Base-by-base conservation (phyloP, 2,113 vertebrate species). In the Thomomys bottae region DNA sequence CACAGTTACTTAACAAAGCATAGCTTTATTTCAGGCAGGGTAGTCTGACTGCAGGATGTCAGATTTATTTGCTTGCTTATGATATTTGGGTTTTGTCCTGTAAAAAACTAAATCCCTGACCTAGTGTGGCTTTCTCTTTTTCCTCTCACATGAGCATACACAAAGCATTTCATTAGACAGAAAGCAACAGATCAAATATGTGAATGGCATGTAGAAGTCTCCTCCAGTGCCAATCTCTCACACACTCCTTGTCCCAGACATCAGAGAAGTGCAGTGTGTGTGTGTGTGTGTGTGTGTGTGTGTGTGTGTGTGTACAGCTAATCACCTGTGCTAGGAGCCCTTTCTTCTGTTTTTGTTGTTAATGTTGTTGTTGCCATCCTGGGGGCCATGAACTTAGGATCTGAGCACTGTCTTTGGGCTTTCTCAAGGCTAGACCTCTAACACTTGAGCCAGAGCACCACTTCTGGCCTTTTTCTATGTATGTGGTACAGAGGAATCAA, bases 131-230 rank as follows among this genome's bases (percentile, higher is more conserved):
- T 70, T 28, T 89, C 49, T 15, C 10, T 73, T 88, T 15, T 15
- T 72, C 5, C 63, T 61, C 7, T 68, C 64, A 7, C 78, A 42
- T 82, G 38, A 85, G 38, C 67, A 9, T 40, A 28, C 21, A 45
- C 26, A 73, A 26, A 84, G 83, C 59, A 32, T 59, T 88, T 28
- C 45, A 78, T 11, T 45, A 91, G 90, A 40, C 61, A 90, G 61
- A 84, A 63, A 88, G 61, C 76, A 75, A 68, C 26, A 81, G 67
- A 34, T 17, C 63, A 34, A 49, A 59, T 3, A 17, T 24, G 24
- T 71, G 66, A 78, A 14, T 8, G 3, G 30, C 42, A 57, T 17
- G 20, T 8, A 8, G 14, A 42, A 57, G 20, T 88, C 36, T 95
- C 42, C 49, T 45, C 30, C 26, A 36, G 1, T 23, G 45, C 26